Base-by-base conservation (phyloP, 2,797 vertebrate genomes). In the Otus scops region DNA sequence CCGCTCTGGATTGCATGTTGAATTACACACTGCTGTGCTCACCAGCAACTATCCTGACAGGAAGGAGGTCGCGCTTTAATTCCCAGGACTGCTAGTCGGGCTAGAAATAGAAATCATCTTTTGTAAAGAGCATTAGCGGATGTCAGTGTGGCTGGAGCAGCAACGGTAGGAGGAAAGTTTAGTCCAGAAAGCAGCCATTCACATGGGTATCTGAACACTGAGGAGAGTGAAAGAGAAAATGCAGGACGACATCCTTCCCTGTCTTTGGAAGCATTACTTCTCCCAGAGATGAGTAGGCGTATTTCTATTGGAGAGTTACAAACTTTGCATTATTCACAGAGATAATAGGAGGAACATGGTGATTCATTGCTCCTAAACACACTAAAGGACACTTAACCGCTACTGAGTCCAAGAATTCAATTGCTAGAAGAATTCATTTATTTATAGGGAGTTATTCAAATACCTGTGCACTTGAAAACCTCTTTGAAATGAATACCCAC, bases 291-390 rank as follows among this genome's bases (percentile, higher is more conserved):
- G 50, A 93, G 87, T 57, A 56, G 84, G 70, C 1, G 10, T 67
- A 83, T 53, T 95, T 74, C 85, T 94, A 2, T 57, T 68, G 64
- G 11, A 63, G 56, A 74, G 45, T 57, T 76, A 71, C 59, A 88
- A 86, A 48, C 63, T 79, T 84, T 56, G 79, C 79, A 82, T 71
- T 95, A 77, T 73, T 90, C 88, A 57, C 27, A 45, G 82, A 82
- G 85, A 69, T 38, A 76, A 92, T 1, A 67, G 65, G 53, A 73
- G 30, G 65, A 74, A 59, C 34, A n/a, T 2, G 5, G 89, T 65
- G 93, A 96, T 92, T 96, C 85, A 93, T 17, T 70, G 65, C 93
- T 80, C 67, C 83, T 68, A 11, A 92, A 79, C 60, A 65, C 61
- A n/a, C 65, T 24, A 26, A 84, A 87, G 77, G 77, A 84, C 34